Evolutionary conservation across 2,888 invertebrate species (phyloP), one percentile per base, ranked within the genome.

Genomic region (Ectemnius cavifrons): DNA sequence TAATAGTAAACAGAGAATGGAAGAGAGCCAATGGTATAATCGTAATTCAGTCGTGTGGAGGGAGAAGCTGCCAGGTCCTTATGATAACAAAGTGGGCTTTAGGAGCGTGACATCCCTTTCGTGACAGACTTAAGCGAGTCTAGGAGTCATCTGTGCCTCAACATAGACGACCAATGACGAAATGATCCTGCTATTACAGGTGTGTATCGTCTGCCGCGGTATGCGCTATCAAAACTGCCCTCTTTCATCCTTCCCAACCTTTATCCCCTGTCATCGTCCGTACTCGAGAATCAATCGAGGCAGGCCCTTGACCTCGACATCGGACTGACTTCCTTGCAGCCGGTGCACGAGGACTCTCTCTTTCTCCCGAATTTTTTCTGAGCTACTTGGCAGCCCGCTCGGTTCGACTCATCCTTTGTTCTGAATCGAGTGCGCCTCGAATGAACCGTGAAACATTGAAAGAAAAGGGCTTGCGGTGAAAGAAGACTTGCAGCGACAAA

Each of bases 181-280:
- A 75, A 81, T 73, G 71, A 77, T 45, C 72, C 66, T 80, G 81
- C 81, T 81, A 58, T 83, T 81, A 65, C 83, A 82, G 82, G 81
- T 83, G 83, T 77, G 76, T 47, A 47, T 66, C 72, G 61, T 71
- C 72, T 47, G 11, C 75, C 65, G 65, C 73, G 83, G 81, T 80
- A 81, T 82, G 78, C 80, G 78, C 81, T 85, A 85, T 82, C 86
- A 86, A 85, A 85, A 85, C 83, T 76, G 71, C 66, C 74, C 73
- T 63, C 80, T 71, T 72, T 78, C 67, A 49, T 75, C 20, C 62
- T 61, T 20, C 62, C 63, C 16, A 60, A 49, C 68, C 23, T 23
- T 23, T 75, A 66, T 37, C 49, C 47, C 61, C 59, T 67, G 71
- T 75, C 73, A 64, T 73, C 69, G 60, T 72, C 68, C 63, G 57